Evolutionary conservation across 2,113 vertebrate species (phyloP).

Genomic region (Chroicocephalus ridibundus): DNA sequence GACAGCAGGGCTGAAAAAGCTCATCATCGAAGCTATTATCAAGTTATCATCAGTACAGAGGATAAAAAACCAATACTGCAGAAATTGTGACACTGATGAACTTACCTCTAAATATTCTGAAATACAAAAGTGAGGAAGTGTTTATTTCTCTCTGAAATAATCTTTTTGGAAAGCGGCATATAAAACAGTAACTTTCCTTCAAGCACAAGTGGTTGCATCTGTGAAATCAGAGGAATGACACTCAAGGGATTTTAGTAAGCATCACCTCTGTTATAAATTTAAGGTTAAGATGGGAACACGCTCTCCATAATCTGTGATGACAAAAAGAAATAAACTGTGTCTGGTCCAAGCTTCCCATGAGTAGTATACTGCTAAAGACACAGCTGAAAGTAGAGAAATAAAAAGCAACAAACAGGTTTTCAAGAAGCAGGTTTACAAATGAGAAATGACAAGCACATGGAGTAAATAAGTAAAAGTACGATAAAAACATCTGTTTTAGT

Average conservation of each 20-base stretch:
- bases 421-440: not conserved
- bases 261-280: not conserved
- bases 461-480: not conserved
- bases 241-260: not conserved
- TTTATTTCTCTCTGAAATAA: not conserved
- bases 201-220: not conserved
- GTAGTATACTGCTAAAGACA: not conserved
- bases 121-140: not conserved
- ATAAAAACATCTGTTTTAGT: not conserved
- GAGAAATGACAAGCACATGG: not conserved
- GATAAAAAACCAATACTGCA: not conserved
- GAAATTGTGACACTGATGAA: not conserved
- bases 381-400: not conserved
- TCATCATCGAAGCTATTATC: not conserved
- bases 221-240: not conserved
- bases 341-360: not conserved
- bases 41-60: not conserved
- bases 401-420: not conserved
- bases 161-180: not conserved
- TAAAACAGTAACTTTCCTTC: not conserved
- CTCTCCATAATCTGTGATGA: not conserved
- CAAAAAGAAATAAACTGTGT: not conserved
- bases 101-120: not conserved
- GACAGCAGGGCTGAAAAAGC: not conserved
- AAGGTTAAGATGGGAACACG: not conserved